A percentile compares a stretch with the other conserved stretches of the same genome.
phyloP scores from a whole-genome alignment of 2,113 vertebrate genomes.

The Phalacrocorax brasilianus region DNA sequence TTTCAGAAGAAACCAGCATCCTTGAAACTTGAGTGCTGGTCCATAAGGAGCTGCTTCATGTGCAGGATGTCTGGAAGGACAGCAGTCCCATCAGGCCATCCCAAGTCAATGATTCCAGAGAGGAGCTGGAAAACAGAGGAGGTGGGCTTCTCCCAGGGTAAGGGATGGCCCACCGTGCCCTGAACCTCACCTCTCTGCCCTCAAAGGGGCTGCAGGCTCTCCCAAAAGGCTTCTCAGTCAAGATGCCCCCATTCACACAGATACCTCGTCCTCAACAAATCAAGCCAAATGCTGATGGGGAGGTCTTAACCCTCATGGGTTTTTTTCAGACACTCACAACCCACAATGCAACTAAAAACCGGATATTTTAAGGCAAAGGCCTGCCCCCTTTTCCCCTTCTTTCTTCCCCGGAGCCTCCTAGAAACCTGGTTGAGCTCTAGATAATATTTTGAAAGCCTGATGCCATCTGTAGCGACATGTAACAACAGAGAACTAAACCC shows the following conservation, averaged over 20 bases:
- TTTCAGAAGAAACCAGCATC: neutral
- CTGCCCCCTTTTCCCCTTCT: neutral
- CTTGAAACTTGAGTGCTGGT: neutral
- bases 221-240: neutral
- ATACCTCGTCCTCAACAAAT: neutral
- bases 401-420: neutral
- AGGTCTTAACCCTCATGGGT: neutral
- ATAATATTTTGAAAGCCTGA: neutral
- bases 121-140: neutral
- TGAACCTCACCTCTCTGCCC: rapidly evolving
- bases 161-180: neutral
- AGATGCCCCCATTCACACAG: neutral
- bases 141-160: neutral
- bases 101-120: neutral
- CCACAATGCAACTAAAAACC: neutral
- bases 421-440: slow-evolving; percentile 31
- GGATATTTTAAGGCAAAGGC: neutral
- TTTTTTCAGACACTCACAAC: neutral
- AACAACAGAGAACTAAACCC: slow-evolving; percentile 47
- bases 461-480: slow-evolving; percentile 24
- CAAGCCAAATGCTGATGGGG: neutral
- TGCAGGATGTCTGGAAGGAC: neutral
- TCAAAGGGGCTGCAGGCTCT: rapidly evolving
- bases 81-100: neutral
- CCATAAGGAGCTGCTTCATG: neutral